phyloP scores from a whole-genome alignment of 2,797 vertebrate species.

The Argyrosomus regius region DNA sequence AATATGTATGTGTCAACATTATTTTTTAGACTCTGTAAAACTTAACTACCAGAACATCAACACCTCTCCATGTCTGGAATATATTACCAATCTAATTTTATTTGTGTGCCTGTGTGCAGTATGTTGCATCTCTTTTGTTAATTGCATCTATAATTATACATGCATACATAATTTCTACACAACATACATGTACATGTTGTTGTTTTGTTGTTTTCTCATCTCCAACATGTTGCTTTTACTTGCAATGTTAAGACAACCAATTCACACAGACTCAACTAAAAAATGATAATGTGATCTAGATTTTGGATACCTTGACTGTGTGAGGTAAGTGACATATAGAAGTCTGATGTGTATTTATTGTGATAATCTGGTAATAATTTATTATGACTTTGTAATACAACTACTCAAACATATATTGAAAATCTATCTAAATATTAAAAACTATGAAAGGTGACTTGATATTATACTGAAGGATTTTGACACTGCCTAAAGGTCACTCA shows the following conservation, averaged over 20 bases:
- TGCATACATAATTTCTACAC: background rate
- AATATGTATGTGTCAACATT: conserved; percentile 9
- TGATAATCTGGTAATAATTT: background rate
- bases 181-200: background rate
- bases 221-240: background rate
- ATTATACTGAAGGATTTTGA: background rate
- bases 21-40: conserved; percentile 19
- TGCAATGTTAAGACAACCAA: background rate
- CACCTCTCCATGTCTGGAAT: background rate
- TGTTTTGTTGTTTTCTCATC: background rate
- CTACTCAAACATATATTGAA: no score
- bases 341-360: background rate
- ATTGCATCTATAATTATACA: no score
- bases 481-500: background rate
- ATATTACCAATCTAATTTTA: conserved; percentile 7
- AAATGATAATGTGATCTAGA: background rate
- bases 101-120: background rate
- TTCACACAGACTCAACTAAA: background rate
- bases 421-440: background rate
- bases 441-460: background rate
- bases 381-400: background rate
- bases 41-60: background rate
- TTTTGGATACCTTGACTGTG: background rate
- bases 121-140: background rate
- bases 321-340: background rate